Base-by-base conservation (phyloP, 1,140 invertebrate genomes). In the Macrobrachium nipponense region DNA sequence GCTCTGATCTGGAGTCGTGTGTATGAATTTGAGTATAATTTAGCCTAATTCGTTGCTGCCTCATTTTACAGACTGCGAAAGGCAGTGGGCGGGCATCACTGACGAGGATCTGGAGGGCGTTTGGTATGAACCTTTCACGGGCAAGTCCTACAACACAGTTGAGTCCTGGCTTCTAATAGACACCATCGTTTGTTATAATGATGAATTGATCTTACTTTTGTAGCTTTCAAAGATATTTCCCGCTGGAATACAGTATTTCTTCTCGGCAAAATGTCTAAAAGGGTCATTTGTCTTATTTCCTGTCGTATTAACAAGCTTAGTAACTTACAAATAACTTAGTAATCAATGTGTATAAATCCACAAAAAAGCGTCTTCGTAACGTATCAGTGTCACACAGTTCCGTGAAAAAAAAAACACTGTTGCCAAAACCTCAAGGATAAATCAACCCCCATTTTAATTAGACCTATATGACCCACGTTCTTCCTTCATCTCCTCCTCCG, bases 1-100 rank as follows among this genome's bases (percentile, higher is more conserved):
- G 18, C 20, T 4, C 43, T 18, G 10, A 14, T 36, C 23, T 78
- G 14, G 44, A 58, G 43, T 36, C 60, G 60, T 60, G 27, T 8
- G n/a, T 66, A 6, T 62, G 15, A n/a, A 44, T n/a, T n/a, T 36
- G 27, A 36, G 12, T 27, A n/a, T 15, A 11, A n/a, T 11, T 78
- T 4, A 18, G 17, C 12, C 58, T 78, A 15, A n/a, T 60, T 78
- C 58, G 4, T 61, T 14, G 20, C 58, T 58, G 4, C 17, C 43
- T 62, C 61, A 23, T 18, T 44, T 44, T 59, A 4, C 73, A 87
- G 85, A 51, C n/a, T 87, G 85, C 82, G 85, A 87, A 18, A 70
- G 85, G 0, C 85, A 87, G 27, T 87, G 85, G 85, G 72, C 79
- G 14, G 85, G 79, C 18, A 20, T 82, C n/a, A 81, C 72, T 44